A percentile compares a stretch with the other conserved stretches of the same genome.
Conservation (phyloP, 2,113 vertebrate species). For the Scalopus aquaticus region DNA sequence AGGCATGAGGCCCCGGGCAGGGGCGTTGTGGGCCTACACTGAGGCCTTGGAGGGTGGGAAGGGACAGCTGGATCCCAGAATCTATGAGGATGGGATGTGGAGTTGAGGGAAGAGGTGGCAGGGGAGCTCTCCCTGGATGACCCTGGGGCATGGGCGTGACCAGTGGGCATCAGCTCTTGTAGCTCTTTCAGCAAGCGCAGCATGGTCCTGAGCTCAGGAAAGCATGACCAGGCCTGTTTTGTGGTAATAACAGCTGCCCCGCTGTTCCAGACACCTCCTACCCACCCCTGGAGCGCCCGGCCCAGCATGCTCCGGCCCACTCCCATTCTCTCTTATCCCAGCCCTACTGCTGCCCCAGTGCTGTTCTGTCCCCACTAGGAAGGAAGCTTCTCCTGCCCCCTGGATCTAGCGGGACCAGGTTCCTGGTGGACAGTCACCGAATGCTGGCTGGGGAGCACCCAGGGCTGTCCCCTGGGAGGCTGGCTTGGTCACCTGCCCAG, state of each 20-base stretch:
- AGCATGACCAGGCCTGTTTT: neutral
- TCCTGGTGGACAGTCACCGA: too few relatives aligned
- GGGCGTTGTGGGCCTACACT: rapidly evolving
- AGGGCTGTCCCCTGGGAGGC: too few relatives aligned
- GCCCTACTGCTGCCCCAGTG: rapidly evolving
- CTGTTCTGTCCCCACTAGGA: neutral
- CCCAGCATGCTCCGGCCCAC: rapidly evolving
- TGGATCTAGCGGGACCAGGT: neutral
- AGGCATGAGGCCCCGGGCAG: neutral
- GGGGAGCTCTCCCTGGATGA: neutral
- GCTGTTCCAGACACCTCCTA: neutral
- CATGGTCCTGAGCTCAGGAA: neutral
- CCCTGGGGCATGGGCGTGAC: neutral
- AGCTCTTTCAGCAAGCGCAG: rapidly evolving
- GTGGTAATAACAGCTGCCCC: neutral
- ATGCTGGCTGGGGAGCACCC: neutral
- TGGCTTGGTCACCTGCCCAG: constrained; percentile 90
- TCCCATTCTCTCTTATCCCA: neutral
- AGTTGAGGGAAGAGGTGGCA: neutral
- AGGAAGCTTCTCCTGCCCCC: neutral
- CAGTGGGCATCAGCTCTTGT: rapidly evolving
- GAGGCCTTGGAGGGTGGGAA: neutral
- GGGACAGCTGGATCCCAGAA: neutral
- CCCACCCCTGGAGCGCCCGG: neutral
- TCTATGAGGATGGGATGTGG: neutral